Evolutionary conservation across 2,113 vertebrate genomes (phyloP).

Genomic region (western clawed frog (Xenopus tropicalis)): UCB_Xtro_10.0 CM004451.2:74400501-74401000

Average conservation of each 20-base stretch:
- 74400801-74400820: too few relatives aligned
- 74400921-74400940: too few relatives aligned
- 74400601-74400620: background rate
- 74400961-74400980: too few relatives aligned
- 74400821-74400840: too few relatives aligned
- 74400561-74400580: background rate
- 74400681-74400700: background rate
- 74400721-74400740: background rate
- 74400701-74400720: background rate
- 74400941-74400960: too few relatives aligned
- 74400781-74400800: too few relatives aligned
- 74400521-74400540: background rate
- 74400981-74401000: too few relatives aligned
- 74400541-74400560: background rate
- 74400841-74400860: too few relatives aligned
- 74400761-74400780: too few relatives aligned
- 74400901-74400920: too few relatives aligned
- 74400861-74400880: too few relatives aligned
- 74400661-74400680: background rate
- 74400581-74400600: conserved; percentile 1
- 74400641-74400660: background rate
- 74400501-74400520: background rate
- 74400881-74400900: too few relatives aligned
- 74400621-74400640: background rate
- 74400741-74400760: background rate